Conservation (phyloP, 2,113 vertebrate species). For the Lepisosteus oculatus region DNA sequence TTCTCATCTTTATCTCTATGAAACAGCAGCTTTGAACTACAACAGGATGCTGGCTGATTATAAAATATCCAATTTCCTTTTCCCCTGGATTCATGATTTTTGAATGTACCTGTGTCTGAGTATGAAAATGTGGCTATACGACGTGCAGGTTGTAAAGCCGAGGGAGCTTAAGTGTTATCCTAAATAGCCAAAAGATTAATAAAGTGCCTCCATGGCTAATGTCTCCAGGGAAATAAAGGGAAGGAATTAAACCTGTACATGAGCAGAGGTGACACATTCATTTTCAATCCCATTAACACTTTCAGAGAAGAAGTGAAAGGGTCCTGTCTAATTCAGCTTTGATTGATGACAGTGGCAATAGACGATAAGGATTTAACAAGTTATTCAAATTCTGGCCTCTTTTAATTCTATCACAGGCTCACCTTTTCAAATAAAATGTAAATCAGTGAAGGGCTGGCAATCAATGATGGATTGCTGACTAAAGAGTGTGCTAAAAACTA, state of each 20-base stretch:
- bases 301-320: conserved; percentile 26
- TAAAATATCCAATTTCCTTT: too few species aligned
- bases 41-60: too few species aligned
- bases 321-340: conserved; percentile 9
- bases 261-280: conserved; percentile 31
- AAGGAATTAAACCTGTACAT: conserved; percentile 31
- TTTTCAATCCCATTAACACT: conserved; percentile 22
- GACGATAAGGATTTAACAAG: conserved; percentile 26
- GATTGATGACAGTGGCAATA: conserved; percentile 14
- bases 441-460: conserved; percentile 9
- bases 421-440: conserved; percentile 7
- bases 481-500: conserved; percentile 9
- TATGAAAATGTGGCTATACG: not conserved
- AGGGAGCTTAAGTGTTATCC: not conserved
- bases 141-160: not conserved
- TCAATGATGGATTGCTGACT: conserved; percentile 14
- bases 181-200: conserved; percentile 24
- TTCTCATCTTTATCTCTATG: too few species aligned
- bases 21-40: too few species aligned
- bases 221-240: conserved; percentile 17
- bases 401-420: conserved; percentile 16
- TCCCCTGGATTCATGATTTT: too few species aligned
- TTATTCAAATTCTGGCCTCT: conserved; percentile 20
- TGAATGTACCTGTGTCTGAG: too few species aligned
- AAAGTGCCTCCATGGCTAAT: conserved; percentile 24